These are phyloP conservation scores for Netelia fuscicornis DNA, from an alignment of 2,888 invertebrate genomes.

Conservation along the genomic window DNA sequence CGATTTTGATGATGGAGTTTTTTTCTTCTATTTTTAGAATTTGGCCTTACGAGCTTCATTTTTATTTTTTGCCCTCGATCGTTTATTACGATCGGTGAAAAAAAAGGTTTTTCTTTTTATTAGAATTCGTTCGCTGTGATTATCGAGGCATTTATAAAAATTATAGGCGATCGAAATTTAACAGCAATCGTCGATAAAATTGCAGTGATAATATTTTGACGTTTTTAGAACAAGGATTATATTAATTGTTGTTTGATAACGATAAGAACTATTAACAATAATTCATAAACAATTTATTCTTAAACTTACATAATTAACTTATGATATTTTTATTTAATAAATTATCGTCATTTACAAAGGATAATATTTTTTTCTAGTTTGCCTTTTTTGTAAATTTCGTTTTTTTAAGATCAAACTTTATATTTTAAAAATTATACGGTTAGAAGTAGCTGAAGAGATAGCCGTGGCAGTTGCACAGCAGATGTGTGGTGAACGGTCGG, in stretches of 20 bases:
- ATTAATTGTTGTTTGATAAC: not conserved
- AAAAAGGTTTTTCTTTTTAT: no score
- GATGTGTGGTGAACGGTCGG: constrained; percentile 80
- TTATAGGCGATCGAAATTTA: no score
- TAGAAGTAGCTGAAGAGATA: constrained; percentile 68
- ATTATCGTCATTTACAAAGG: not conserved
- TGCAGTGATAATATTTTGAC: no score
- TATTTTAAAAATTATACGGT: constrained; percentile 43
- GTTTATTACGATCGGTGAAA: no score
- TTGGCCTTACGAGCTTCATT: no score
- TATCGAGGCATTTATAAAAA: no score
- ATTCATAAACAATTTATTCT: not conserved
- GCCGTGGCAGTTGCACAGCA: constrained; percentile 80
- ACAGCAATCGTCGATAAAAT: no score
- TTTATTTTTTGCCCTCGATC: no score
- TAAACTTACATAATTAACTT: not conserved
- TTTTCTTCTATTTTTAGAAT: not conserved
- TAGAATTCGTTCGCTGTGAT: no score
- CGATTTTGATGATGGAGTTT: not conserved
- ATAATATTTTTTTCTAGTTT: not conserved
- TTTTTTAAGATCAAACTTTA: constrained; percentile 25
- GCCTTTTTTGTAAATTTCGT: no score
- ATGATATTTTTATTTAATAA: not conserved
- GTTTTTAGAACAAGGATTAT: no score
- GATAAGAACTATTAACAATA: not conserved